phyloP scores from a whole-genome alignment of 2,113 vertebrate genomes.

The Sceloporus undulatus region DNA sequence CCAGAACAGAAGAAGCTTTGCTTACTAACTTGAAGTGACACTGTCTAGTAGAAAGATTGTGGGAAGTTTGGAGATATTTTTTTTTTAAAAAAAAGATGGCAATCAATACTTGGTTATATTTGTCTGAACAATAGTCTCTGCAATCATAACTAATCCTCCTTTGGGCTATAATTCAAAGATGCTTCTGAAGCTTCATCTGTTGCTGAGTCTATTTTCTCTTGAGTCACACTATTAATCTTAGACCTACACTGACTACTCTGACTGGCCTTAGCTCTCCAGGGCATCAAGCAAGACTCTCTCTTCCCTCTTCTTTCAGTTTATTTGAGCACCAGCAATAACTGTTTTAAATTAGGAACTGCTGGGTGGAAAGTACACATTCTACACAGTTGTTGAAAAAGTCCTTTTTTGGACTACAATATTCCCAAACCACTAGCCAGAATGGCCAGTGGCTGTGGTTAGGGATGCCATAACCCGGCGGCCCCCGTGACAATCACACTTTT shows the following conservation, averaged over 20 bases:
- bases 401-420: too few species aligned
- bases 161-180: background rate
- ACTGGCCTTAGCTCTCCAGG: background rate
- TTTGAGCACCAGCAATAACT: background rate
- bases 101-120: background rate
- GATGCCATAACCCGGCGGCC: too few species aligned
- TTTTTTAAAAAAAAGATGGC: background rate
- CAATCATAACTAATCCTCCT: background rate
- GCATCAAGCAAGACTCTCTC: background rate
- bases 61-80: background rate
- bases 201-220: background rate
- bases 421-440: too few species aligned
- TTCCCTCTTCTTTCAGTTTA: background rate
- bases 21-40: background rate
- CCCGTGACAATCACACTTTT: too few species aligned
- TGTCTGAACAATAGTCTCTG: background rate
- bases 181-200: background rate
- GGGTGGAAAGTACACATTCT: background rate
- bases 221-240: background rate
- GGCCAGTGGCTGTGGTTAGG: background rate
- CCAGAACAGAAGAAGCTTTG: background rate
- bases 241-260: background rate
- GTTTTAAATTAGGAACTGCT: background rate
- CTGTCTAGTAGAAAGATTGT: background rate
- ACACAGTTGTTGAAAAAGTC: too few species aligned